phyloP scores from a whole-genome alignment of 2,888 invertebrate genomes.

The Margaritifera margaritifera region DNA sequence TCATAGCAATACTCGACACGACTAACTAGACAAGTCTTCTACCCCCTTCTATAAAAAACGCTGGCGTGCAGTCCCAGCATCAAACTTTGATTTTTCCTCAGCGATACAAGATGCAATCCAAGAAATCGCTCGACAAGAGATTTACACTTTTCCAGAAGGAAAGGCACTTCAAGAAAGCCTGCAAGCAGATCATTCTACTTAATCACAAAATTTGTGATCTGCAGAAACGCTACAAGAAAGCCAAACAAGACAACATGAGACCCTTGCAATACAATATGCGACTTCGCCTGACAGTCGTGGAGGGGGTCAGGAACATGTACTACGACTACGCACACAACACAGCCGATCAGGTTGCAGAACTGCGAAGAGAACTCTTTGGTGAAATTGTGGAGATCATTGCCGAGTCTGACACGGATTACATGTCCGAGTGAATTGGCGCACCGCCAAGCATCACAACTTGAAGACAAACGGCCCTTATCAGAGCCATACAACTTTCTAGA shows the following conservation, averaged over 20 bases:
- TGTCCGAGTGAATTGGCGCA: no score
- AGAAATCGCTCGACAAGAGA: slow-evolving; percentile 21
- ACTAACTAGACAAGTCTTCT: no score
- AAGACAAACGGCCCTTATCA: no score
- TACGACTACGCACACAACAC: slow-evolving; percentile 55
- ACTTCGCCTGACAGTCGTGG: slow-evolving; percentile 52
- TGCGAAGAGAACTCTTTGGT: slow-evolving; percentile 29
- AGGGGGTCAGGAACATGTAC: slow-evolving; percentile 61
- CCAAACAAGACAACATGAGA: slow-evolving; percentile 43
- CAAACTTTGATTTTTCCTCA: slow-evolving; percentile 9
- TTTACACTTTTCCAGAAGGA: slow-evolving; percentile 35
- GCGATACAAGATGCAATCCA: slow-evolving; percentile 18
- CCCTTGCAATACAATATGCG: slow-evolving; percentile 56
- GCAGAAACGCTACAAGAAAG: slow-evolving; percentile 47
- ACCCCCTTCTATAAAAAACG: no score
- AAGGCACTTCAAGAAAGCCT: slow-evolving; percentile 47
- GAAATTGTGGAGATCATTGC: slow-evolving; percentile 12
- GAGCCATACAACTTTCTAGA: no score
- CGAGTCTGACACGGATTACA: no score
- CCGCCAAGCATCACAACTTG: no score
- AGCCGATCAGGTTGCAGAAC: slow-evolving; percentile 44
- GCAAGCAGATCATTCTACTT: slow-evolving; percentile 51
- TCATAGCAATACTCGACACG: no score
- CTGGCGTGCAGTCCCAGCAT: no score
- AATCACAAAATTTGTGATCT: slow-evolving; percentile 47